Conservation (phyloP, 2,888 invertebrate species). For the Pristionchus maxplancki region DNA sequence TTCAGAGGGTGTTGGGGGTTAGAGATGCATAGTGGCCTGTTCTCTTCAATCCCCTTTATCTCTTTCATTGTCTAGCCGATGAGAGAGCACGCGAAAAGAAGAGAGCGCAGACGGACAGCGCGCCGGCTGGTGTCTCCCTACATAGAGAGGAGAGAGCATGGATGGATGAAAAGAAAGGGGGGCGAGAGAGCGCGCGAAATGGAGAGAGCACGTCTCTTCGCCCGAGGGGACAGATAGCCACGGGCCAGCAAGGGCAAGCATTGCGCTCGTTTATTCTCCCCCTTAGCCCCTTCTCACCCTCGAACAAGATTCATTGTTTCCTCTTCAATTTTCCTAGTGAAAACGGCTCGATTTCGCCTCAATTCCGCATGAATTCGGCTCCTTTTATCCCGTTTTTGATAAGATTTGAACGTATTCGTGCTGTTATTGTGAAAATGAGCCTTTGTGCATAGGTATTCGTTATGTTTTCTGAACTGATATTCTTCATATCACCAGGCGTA, state of each 20-base stretch:
- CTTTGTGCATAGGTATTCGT: no score
- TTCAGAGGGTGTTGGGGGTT: conserved; percentile 19
- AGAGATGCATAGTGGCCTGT: no score
- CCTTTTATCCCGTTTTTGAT: neutral
- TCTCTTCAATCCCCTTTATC: neutral
- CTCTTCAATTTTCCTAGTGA: neutral
- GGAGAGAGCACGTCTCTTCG: neutral
- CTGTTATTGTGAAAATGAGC: no score
- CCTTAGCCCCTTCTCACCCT: neutral
- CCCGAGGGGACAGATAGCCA: conserved; percentile 35
- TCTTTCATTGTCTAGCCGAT: neutral
- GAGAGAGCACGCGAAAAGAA: neutral
- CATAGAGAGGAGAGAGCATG: neutral
- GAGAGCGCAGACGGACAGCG: conserved; percentile 46
- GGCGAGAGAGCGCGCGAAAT: neutral
- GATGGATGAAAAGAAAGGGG: neutral
- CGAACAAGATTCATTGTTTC: neutral
- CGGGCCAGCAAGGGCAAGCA: conserved; percentile 25
- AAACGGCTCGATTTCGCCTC: neutral
- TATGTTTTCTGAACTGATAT: no score
- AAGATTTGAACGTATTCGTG: no score
- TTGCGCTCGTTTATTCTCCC: conserved; percentile 15
- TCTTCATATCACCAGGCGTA: no score
- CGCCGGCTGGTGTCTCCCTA: conserved; percentile 9
- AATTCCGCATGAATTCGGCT: neutral